Conservation (phyloP, 2,888 invertebrate species). For the Girardia tigrina region DNA sequence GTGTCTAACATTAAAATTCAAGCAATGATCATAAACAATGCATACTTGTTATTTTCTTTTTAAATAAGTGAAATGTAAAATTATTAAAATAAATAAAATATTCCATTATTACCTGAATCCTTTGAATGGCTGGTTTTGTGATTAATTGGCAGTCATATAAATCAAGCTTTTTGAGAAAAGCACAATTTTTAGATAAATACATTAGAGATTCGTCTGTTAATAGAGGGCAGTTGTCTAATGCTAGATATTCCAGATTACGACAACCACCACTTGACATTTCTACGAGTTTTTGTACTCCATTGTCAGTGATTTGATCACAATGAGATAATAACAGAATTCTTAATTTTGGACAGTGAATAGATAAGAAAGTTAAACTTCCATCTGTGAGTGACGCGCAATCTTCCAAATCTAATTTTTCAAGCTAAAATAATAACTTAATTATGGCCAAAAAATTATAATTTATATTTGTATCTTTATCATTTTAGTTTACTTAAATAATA, state of each 20-base stretch:
- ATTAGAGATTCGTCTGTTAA: conserved; percentile 90
- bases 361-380: conserved; percentile 74
- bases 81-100: neutral
- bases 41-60: too few relatives aligned
- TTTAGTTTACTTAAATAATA: too few relatives aligned
- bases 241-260: conserved; percentile 55
- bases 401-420: conserved; percentile 93
- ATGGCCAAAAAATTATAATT: conserved; percentile 42
- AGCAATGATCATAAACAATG: too few relatives aligned
- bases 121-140: conserved; percentile 82
- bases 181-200: conserved; percentile 72
- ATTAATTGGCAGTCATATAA: conserved; percentile 97
- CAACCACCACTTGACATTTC: conserved; percentile 17
- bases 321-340: conserved; percentile 91
- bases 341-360: conserved; percentile 82
- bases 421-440: too few relatives aligned
- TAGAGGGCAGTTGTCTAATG: conserved; percentile 93
- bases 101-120: conserved; percentile 60
- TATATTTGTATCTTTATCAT: too few relatives aligned
- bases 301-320: conserved; percentile 94
- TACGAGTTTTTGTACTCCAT: conserved; percentile 68
- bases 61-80: too few relatives aligned
- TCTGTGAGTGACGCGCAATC: conserved; percentile 89
- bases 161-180: conserved; percentile 86
- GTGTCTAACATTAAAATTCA: too few relatives aligned